These are phyloP conservation scores for Siphlonurus alternatus DNA, from an alignment of 2,888 invertebrate species.

Conservation along the genomic window DNA sequence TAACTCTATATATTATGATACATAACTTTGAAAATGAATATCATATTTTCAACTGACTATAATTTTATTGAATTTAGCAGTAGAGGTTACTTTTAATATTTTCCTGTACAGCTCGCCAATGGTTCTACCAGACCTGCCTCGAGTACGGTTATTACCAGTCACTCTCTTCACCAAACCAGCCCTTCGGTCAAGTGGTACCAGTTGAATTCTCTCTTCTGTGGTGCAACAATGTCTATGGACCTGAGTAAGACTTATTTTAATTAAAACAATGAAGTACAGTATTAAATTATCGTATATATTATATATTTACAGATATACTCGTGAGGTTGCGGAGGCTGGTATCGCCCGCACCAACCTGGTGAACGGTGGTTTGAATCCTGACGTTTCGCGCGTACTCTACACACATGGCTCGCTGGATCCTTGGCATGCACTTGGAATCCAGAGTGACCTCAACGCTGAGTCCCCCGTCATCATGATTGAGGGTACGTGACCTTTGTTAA, in stretches of 20 bases:
- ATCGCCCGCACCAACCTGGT: conserved; percentile 55
- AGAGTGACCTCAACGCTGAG: conserved; percentile 32
- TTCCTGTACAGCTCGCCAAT: conserved; percentile 53
- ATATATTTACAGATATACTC: conserved; percentile 35
- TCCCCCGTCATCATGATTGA: conserved; percentile 57
- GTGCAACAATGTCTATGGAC: conserved; percentile 68
- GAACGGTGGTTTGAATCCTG: conserved; percentile 58
- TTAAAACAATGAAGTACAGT: conserved; percentile 21
- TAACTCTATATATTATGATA: too few species aligned
- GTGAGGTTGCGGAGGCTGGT: conserved; percentile 38
- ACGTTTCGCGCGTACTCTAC: conserved; percentile 57
- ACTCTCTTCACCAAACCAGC: conserved; percentile 38
- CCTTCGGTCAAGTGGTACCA: conserved; percentile 60
- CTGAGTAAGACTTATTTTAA: conserved; percentile 30
- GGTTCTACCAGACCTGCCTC: conserved; percentile 90
- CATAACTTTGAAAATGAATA: not conserved
- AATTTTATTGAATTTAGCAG: too few species aligned
- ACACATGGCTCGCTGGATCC: conserved; percentile 83
- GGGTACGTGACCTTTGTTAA: too few species aligned
- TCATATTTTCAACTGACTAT: not conserved
- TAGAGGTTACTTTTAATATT: conserved; percentile 29
- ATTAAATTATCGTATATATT: conserved; percentile 9
- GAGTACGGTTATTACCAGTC: conserved; percentile 95
- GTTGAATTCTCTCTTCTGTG: conserved; percentile 62
- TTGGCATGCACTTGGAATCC: conserved; percentile 68